Evolutionary conservation across 2,888 invertebrate genomes (phyloP), one percentile per base, ranked within the genome.

Genomic region (Penaeus monodon): DNA sequence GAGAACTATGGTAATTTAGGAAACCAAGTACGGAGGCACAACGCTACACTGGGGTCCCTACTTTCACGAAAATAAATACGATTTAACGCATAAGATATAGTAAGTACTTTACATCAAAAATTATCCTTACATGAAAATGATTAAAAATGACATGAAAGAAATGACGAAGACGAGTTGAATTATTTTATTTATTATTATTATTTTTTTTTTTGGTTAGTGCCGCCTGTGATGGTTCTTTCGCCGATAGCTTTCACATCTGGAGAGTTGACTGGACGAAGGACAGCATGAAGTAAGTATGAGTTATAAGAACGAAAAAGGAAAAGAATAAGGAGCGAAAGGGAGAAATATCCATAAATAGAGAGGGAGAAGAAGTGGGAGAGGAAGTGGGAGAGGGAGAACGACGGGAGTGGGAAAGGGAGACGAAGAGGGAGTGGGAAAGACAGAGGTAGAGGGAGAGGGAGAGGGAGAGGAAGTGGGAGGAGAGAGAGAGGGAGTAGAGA

Each of bases 41-140:
- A 95, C 95, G 0, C 92, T 96, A 24, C 95, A 95, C 92, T 96
- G 94, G 92, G 96, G 95, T 7, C 95, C 95, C 8, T 93, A 93
- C 91, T 93, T 93, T 73, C 92, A 91, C 0, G 91, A 93, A 70
- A 94, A 95, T 91, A 93, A 92, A 24, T 95, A 93, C 92, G 92
- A 92, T 17, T 92, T 92, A 73, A 94, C 95, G 3, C 94, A 94
- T 90, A 94, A 93, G 92, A 90, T 91, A 68, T 91, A 90, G 88
- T 83, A 78, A 87, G 85, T 85, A 57, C 17, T 57, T 44, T 17
- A 20, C 12, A 57, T 57, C 10, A 1, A 17, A 17, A 14, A 12
- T 17, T 2, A 57, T 17, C 57, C 17, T 17, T 3, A 17, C 17
- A 17, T 17, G 3, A 57, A 57, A 57, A 20, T 14, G 17, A 57